Evolutionary conservation across 2,888 invertebrate species (phyloP), one percentile per base, ranked within the genome.

Genomic region (Drosophila stalkeri): DNA sequence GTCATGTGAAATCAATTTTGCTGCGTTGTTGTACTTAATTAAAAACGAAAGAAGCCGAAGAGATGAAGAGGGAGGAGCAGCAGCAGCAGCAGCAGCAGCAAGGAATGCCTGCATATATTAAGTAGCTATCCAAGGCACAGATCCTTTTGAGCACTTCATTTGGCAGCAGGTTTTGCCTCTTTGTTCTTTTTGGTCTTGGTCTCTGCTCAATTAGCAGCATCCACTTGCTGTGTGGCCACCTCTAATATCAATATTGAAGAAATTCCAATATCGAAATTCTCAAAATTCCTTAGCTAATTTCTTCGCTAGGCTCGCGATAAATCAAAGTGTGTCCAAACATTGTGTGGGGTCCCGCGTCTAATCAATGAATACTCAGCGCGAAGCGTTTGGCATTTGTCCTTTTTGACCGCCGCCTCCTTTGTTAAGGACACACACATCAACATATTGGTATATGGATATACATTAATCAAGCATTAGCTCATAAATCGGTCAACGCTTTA

Each of bases 21-120:
- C 87, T 87, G 87, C 85, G 89, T 87, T 86, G 86, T 89, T 86
- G 82, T 86, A 85, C 85, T 85, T 87, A 87, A 87, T 87, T 87
- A 87, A 89, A 86, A 86, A 70, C 73, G 43, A 54, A 31, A 44
- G 33, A 44, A 20, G 16, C 27, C 27, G 27, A 27, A 27, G 5
- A 7, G 12, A 33, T 33, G 39, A 43, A 43, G 57, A 27, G 35
- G 44, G 12, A 12, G 31, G 23, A 12, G 23, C 3, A 9, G 54
- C 2, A 20, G 41, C 9, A 39, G 23, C 41, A 12, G 23, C 3
- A 9, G 54, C 2, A 20, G 41, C 9, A 39, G 23, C 41, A 56
- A 56, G 35, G 71, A 63, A 51, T 27, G 37, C 27, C 59, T 60
- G 76, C 72, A 78, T 75, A 73, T 56, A 70, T 77, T 81, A 76